Percentiles rank a stretch among this genome's conserved stretches.
These are phyloP conservation scores for Hemicrepidius hirtus DNA, from an alignment of 2,888 invertebrate genomes.

Conservation along the genomic window DNA sequence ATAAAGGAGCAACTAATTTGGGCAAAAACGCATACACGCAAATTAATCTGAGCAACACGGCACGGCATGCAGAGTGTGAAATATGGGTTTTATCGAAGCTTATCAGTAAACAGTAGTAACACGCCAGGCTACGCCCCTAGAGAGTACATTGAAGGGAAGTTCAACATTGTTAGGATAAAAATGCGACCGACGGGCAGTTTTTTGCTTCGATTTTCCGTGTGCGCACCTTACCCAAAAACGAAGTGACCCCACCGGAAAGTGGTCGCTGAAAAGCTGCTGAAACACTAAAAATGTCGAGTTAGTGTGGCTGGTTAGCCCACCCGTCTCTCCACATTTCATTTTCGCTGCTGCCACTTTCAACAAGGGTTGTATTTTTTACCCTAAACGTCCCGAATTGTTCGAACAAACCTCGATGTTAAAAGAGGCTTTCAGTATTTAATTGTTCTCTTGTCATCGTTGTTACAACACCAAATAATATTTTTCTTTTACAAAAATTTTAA, in stretches of 20 bases:
- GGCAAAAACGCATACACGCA: conserved; percentile 38
- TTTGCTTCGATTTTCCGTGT: conserved; percentile 22
- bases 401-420: not conserved
- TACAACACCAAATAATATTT: too few relatives aligned
- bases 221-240: conserved; percentile 14
- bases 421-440: too few relatives aligned
- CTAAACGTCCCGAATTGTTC: conserved; percentile 4
- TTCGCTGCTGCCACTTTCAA: conserved; percentile 13
- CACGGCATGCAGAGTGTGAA: conserved; percentile 48
- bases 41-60: conserved; percentile 40
- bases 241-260: conserved; percentile 33
- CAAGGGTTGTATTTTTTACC: conserved; percentile 12
- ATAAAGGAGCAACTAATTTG: conserved; percentile 3
- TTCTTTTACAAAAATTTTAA: too few relatives aligned
- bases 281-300: conserved; percentile 31
- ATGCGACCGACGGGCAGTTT: not conserved
- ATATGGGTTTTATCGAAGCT: conserved; percentile 37
- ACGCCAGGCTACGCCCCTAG: conserved; percentile 39
- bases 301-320: not conserved
- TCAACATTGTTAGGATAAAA: conserved; percentile 16
- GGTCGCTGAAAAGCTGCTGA: conserved; percentile 33
- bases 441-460: too few relatives aligned
- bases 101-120: conserved; percentile 45
- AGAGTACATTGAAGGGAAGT: conserved; percentile 21
- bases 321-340: conserved; percentile 25